Base-by-base conservation (phyloP, 2,797 vertebrate species). In the Poeciliopsis presidionis region DNA sequence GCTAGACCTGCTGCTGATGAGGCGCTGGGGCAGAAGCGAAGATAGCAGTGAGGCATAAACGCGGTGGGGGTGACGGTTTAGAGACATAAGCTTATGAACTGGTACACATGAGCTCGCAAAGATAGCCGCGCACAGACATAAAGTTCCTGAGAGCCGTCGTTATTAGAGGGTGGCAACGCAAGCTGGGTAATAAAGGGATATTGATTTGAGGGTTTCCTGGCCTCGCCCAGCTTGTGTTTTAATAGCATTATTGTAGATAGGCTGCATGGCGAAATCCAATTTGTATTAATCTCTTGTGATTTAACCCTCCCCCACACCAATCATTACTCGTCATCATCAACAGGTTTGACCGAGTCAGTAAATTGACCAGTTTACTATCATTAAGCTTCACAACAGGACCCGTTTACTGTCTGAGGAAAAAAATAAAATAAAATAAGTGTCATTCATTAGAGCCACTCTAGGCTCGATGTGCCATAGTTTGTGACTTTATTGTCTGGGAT, bases 191-290 rank as follows among this genome's bases (percentile, higher is more conserved):
- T 93, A 90, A 93, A 87, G 89, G 83, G 84, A 83, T 93, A 93
- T 93, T 89, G 92, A 95, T 93, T 93, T 80, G 63, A 86, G 84
- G 90, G 92, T 91, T 88, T 81, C 78, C 82, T 78, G 46, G 80
- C 78, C 77, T 90, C 86, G 84, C 81, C 67, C 76, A 86, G 83
- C 74, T 65, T 81, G 76, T 55, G 73, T 77, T 86, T 91, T 92
- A 87, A 91, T 88, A 88, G 83, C 70, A 86, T 93, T 90, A 90
- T 85, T 85, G 81, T 83, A 73, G 71, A 87, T 79, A 79, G 75
- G 63, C 82, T n/a, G 45, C 76, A 77, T 20, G 78, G 81, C 67
- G 63, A 86, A 90, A 93, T 77, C 78, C 81, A 76, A 86, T 89
- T 92, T 90, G 71, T 80, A 83, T 81, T 89, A 83, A 88, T 90